These are phyloP conservation scores for Cerastoderma edule DNA, from an alignment of 2,888 invertebrate genomes.

Conservation along the genomic window DNA sequence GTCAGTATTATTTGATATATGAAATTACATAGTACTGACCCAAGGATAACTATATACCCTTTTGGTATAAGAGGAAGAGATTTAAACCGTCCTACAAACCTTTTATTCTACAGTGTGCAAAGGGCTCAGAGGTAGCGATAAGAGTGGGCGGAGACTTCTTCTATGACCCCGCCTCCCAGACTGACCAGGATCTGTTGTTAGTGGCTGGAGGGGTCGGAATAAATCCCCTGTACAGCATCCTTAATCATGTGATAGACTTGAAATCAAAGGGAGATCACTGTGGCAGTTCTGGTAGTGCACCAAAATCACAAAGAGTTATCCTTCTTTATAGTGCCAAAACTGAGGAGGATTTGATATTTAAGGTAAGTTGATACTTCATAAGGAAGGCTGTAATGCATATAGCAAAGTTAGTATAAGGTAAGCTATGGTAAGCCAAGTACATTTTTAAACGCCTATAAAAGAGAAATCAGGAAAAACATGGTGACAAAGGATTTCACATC, in stretches of 20 bases:
- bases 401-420: too few relatives aligned
- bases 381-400: too few relatives aligned
- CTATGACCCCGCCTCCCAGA: slow-evolving; percentile 73
- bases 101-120: slow-evolving; percentile 83
- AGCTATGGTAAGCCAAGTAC: too few relatives aligned
- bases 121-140: slow-evolving; percentile 80
- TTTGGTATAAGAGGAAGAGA: too few relatives aligned
- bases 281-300: neutral
- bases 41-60: too few relatives aligned
- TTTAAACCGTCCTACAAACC: too few relatives aligned
- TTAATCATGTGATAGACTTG: slow-evolving; percentile 77
- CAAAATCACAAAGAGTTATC: slow-evolving; percentile 60
- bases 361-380: slow-evolving; percentile 80
- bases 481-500: too few relatives aligned
- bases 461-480: too few relatives aligned
- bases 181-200: slow-evolving; percentile 78
- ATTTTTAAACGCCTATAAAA: too few relatives aligned
- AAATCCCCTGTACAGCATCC: slow-evolving; percentile 84
- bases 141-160: slow-evolving; percentile 84
- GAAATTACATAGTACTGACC: too few relatives aligned
- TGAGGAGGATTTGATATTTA: slow-evolving; percentile 83
- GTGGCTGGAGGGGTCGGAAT: slow-evolving; percentile 85
- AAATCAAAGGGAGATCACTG: slow-evolving; percentile 41
- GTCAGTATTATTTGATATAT: too few relatives aligned
- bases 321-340: slow-evolving; percentile 83